These are phyloP conservation scores for Montipora capitata DNA, from an alignment of 92 coral and sea anemone genomes.

Conservation along the genomic window DNA sequence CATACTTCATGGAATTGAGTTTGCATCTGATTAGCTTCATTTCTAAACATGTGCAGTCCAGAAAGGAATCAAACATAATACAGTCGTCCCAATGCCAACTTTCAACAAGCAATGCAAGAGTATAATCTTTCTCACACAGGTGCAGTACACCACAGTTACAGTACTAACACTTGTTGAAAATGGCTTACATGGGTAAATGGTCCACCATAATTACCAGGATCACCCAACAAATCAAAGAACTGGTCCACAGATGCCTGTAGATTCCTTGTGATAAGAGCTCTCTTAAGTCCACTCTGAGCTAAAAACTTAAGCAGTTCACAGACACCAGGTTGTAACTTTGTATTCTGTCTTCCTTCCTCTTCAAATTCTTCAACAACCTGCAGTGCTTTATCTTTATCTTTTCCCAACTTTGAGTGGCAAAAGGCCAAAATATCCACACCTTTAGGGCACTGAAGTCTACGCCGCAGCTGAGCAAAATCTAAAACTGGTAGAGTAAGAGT, in stretches of 20 bases:
- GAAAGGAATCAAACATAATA: too few relatives aligned
- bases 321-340: constrained; percentile 92
- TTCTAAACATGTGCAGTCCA: too few relatives aligned
- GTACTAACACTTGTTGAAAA: not conserved
- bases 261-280: constrained; percentile 92
- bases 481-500: constrained; percentile 91
- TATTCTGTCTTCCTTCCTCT: constrained; percentile 88
- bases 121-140: too few relatives aligned
- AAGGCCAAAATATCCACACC: constrained; percentile 80
- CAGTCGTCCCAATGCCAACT: too few relatives aligned
- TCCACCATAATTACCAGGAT: constrained; percentile 85
- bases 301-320: constrained; percentile 77
- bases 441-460: constrained; percentile 77
- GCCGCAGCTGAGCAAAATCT: constrained; percentile 79
- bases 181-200: constrained; percentile 92
- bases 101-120: too few relatives aligned
- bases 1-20: too few relatives aligned
- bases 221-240: constrained; percentile 80
- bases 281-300: constrained; percentile 69
- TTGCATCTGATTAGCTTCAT: too few relatives aligned
- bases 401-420: constrained; percentile 75
- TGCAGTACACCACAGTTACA: too few relatives aligned
- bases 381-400: constrained; percentile 67
- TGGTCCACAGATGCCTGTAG: constrained; percentile 85
- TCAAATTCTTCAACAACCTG: constrained; percentile 90